A percentile compares a stretch with the other conserved stretches of the same genome.
phyloP scores from a whole-genome alignment of 2,888 invertebrate genomes.

The Euphydryas editha region DNA sequence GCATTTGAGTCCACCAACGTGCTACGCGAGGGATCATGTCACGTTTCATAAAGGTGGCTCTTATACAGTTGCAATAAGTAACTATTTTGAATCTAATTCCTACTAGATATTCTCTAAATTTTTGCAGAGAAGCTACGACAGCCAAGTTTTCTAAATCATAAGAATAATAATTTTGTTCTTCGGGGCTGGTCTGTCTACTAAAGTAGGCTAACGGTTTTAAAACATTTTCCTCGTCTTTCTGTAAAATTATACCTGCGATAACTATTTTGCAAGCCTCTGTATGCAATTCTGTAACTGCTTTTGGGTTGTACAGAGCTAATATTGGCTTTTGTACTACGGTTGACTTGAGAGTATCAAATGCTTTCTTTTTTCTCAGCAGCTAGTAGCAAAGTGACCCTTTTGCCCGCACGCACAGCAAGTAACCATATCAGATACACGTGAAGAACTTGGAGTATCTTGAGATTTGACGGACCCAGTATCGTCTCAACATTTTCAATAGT shows the following conservation, averaged over 20 bases:
- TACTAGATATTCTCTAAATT: constrained; percentile 40
- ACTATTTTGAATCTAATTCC: constrained; percentile 38
- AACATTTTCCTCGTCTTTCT: not conserved
- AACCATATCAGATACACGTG: not conserved
- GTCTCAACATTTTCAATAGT: constrained; percentile 30
- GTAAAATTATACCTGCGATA: not conserved
- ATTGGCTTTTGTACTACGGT: not conserved
- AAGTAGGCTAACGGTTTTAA: constrained; percentile 23
- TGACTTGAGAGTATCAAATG: not conserved
- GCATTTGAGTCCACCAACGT: constrained; percentile 42
- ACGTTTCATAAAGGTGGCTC: constrained; percentile 27
- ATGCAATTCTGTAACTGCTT: not conserved
- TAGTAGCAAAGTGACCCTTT: constrained; percentile 29
- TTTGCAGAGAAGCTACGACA: constrained; percentile 36
- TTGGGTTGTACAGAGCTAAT: not conserved
- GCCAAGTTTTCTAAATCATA: constrained; percentile 41
- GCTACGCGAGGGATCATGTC: constrained; percentile 41
- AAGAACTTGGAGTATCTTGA: not conserved
- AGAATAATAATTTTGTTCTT: constrained; percentile 24
- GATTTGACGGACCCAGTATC: not conserved
- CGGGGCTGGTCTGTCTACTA: constrained; percentile 32
- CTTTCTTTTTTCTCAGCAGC: constrained; percentile 26
- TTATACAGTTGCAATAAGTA: constrained; percentile 42
- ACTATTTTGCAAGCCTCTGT: not conserved
- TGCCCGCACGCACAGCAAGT: constrained; percentile 34